Base-by-base conservation (phyloP, 2,113 vertebrate genomes). In the Thamnophis sirtalis region DNA sequence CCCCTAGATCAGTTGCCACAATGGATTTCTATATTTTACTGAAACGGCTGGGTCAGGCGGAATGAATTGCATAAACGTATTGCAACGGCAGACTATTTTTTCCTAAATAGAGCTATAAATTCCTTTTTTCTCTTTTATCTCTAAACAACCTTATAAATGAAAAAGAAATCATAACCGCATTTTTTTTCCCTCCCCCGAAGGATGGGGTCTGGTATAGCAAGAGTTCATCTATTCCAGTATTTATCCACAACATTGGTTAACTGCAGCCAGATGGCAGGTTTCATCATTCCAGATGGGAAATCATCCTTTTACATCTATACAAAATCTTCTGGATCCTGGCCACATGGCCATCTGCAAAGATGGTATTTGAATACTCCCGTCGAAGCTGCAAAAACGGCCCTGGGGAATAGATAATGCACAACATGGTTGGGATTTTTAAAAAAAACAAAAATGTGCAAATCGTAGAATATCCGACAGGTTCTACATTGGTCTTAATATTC, bases 341-440 rank as follows among this genome's bases (percentile, higher is more conserved):
- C 1, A 1, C 28, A 0, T 0, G 84, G 7, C 15, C 0, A 0
- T 88, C 21, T 56, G 21, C 0, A 7, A 4, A 22, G 4, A 53
- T 68, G 51, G 15, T 55, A 91, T 88, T 89, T 55, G 53, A 86
- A 26, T 26, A 84, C 58, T 84, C 68, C 80, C 86, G 60, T 13
- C 55, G 84, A 50, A 90, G 63, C 60, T 38, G 84, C 60, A 38
- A 68, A n/a, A n/a, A 26, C 33, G 73, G 4, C 26, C 56, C 68
- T n/a, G 5, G 19, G 17, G 9, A 92, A n/a, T 24, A n/a, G 55
- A 51, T 10, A 38, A 84, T 15, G 60, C 58, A 51, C 22, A 68
- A 68, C 17, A 24, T 58, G 58, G 87, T 38, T 43, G n/a, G 63
- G 53, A 84, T 91, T 90, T 33, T 9, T 22, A 33, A 1, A 10